These are phyloP conservation scores for Eurystomus gularis DNA, from an alignment of 2,113 vertebrate genomes.

Conservation along the genomic window DNA sequence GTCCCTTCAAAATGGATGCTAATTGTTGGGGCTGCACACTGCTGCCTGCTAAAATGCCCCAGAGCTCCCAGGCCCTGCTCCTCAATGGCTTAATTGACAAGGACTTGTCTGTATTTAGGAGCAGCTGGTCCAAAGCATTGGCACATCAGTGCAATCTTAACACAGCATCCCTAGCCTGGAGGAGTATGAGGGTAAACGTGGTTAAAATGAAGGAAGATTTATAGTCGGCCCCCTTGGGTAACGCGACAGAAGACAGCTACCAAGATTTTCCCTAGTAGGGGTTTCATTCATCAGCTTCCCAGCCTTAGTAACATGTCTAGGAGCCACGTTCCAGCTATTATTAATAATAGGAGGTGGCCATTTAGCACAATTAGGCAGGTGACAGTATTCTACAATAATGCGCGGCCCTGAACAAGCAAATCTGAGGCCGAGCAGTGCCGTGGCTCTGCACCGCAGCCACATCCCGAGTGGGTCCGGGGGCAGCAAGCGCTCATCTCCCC, in stretches of 20 bases:
- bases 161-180: constrained; percentile 89
- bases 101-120: constrained; percentile 99
- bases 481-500: background rate
- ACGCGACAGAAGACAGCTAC: constrained; percentile 86
- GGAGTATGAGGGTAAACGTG: constrained; percentile 83
- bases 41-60: constrained; percentile 87
- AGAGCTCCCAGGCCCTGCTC: constrained; percentile 91
- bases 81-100: constrained; percentile 99
- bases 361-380: constrained; percentile 89
- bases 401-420: constrained; percentile 57
- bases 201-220: constrained; percentile 99
- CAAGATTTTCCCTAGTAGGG: constrained; percentile 86
- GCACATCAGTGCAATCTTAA: constrained; percentile 96
- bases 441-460: background rate
- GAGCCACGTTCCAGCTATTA: constrained; percentile 79
- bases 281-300: constrained; percentile 81
- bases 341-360: constrained; percentile 83
- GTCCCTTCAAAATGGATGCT: constrained; percentile 95
- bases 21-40: constrained; percentile 95
- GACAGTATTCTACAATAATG: constrained; percentile 81
- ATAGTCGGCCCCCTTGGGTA: constrained; percentile 93
- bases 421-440: background rate
- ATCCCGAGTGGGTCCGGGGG: background rate
- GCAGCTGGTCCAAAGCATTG: constrained; percentile 97
- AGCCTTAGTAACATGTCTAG: constrained; percentile 72